Conservation (phyloP, 2,888 invertebrate species). For the Quadroppia sp. region DNA sequence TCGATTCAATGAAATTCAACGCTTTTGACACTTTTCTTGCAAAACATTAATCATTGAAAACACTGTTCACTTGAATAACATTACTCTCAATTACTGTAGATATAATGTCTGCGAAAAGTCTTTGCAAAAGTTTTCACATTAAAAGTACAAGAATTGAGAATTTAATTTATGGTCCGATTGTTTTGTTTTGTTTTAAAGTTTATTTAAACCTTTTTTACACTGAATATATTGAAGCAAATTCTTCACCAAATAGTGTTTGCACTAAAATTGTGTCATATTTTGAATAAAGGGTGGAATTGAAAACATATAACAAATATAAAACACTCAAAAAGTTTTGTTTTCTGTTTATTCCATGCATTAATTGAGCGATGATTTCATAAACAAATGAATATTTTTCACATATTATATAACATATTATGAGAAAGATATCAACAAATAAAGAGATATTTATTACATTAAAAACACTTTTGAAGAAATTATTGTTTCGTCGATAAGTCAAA, state of each 20-base stretch:
- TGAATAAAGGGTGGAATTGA: constrained; percentile 4
- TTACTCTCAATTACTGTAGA: too few species aligned
- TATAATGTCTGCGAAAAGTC: neutral
- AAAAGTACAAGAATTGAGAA: neutral
- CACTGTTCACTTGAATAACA: neutral
- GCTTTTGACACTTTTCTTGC: neutral
- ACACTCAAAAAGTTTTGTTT: too few species aligned
- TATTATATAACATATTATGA: too few species aligned
- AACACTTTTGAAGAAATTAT: too few species aligned
- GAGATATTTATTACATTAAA: too few species aligned
- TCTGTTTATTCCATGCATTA: too few species aligned
- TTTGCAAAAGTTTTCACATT: neutral
- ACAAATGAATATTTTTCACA: too few species aligned
- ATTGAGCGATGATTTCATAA: neutral
- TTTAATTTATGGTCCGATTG: neutral
- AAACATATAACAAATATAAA: neutral
- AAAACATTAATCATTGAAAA: neutral
- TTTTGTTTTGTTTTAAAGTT: neutral
- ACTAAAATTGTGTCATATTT: constrained; percentile 26
- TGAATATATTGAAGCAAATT: neutral
- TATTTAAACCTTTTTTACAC: neutral
- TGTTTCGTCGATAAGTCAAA: too few species aligned
- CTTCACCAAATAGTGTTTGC: neutral
- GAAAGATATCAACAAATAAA: too few species aligned
- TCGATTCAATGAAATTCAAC: constrained; percentile 9